A percentile compares a stretch with the other conserved stretches of the same genome.
phyloP scores from a whole-genome alignment of 2,113 vertebrate genomes.

The Microtus richardsoni region DNA sequence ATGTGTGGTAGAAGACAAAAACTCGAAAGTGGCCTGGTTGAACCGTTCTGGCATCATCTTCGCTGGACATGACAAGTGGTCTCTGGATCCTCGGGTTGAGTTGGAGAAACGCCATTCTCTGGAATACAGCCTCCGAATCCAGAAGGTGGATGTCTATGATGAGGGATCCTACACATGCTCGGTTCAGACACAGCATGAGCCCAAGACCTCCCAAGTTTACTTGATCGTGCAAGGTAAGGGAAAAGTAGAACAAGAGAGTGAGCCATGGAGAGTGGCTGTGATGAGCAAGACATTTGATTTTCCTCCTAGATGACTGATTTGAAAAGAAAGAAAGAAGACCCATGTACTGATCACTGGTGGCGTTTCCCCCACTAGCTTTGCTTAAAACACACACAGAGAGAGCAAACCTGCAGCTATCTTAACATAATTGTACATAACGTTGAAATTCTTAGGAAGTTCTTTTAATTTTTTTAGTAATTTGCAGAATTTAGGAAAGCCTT shows the following conservation, averaged over 20 bases:
- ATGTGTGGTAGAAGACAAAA: slow-evolving; percentile 98
- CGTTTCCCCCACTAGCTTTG: neutral
- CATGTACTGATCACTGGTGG: neutral
- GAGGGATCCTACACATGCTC: slow-evolving; percentile 98
- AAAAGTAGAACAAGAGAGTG: too few relatives aligned
- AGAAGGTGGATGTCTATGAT: slow-evolving; percentile 98
- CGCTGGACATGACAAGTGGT: slow-evolving; percentile 98
- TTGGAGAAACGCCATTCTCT: slow-evolving; percentile 97
- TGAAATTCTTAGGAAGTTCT: neutral
- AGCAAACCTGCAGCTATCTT: neutral
- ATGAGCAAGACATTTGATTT: neutral
- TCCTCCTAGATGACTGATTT: neutral
- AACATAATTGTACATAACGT: neutral
- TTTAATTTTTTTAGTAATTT: neutral
- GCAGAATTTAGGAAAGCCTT: slow-evolving; percentile 9
- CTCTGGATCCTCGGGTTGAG: slow-evolving; percentile 97
- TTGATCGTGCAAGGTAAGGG: slow-evolving; percentile 98
- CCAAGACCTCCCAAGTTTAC: slow-evolving; percentile 98
- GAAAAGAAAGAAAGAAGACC: neutral
- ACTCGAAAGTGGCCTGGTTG: slow-evolving; percentile 99
- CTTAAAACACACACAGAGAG: neutral
- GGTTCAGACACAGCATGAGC: slow-evolving; percentile 97
- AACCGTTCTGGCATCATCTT: slow-evolving; percentile 99
- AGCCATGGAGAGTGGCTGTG: neutral
- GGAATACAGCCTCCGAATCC: slow-evolving; percentile 99